These are phyloP conservation scores for Zygogramma bicolorata DNA, from an alignment of 2,888 invertebrate genomes.

Conservation along the genomic window DNA sequence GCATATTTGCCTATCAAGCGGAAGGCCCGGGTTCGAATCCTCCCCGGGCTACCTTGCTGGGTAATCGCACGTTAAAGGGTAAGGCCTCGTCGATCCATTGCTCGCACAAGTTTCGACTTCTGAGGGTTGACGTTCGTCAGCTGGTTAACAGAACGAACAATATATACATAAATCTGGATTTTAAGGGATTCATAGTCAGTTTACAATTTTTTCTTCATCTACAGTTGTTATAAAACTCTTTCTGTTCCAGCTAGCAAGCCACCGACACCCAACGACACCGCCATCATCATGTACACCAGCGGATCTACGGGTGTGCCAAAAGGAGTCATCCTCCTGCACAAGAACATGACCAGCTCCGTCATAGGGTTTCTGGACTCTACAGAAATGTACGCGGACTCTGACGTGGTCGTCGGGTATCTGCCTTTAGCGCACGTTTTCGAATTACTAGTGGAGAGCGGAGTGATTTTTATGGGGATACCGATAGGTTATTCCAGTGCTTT, in stretches of 20 bases:
- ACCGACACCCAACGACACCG: conserved; percentile 82
- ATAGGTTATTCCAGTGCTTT: conserved; percentile 48
- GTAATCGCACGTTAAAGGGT: no score
- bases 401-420: conserved; percentile 43
- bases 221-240: neutral
- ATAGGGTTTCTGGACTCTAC: conserved; percentile 71
- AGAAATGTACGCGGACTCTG: conserved; percentile 32
- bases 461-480: conserved; percentile 41
- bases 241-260: conserved; percentile 57
- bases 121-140: no score
- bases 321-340: conserved; percentile 86
- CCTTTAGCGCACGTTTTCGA: conserved; percentile 50
- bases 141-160: no score
- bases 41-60: no score
- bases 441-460: conserved; percentile 43
- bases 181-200: no score
- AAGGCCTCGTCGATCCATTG: no score
- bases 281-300: conserved; percentile 99
- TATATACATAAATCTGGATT: no score
- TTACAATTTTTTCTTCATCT: no score
- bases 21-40: no score
- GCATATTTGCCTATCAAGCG: no score
- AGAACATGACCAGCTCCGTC: conserved; percentile 74
- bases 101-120: no score
- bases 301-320: conserved; percentile 97